Evolutionary conservation across 2,888 invertebrate species (phyloP).

Genomic region (Nipponacmea schrenckii): DNA sequence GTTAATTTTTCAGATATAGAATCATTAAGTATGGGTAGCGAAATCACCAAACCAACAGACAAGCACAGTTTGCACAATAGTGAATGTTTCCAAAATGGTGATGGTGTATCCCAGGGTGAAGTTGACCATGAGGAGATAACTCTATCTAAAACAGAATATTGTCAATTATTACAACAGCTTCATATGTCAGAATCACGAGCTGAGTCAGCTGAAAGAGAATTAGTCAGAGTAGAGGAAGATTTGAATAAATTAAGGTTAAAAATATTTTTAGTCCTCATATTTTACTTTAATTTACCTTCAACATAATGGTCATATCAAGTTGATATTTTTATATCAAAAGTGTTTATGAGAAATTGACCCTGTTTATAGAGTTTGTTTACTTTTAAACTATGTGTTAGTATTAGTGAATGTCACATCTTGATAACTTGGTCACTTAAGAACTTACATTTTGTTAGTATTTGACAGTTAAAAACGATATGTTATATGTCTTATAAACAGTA

Average conservation of each 20-base stretch:
- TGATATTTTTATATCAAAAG: neutral
- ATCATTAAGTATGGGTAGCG: neutral
- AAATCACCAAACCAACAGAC: neutral
- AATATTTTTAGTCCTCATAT: neutral
- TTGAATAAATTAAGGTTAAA: conserved; percentile 47
- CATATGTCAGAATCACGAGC: conserved; percentile 40
- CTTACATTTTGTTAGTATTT: too few species aligned
- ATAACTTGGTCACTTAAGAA: too few species aligned
- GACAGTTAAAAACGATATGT: too few species aligned
- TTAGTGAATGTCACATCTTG: too few species aligned
- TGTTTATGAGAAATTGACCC: too few species aligned
- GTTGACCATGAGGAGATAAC: neutral
- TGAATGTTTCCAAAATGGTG: neutral
- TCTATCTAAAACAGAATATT: conserved; percentile 31
- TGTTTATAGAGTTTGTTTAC: too few species aligned
- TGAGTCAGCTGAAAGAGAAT: conserved; percentile 35
- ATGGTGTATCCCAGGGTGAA: neutral
- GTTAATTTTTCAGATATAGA: conserved; percentile 16
- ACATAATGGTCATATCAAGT: neutral
- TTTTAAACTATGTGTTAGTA: too few species aligned
- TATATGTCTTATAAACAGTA: too few species aligned
- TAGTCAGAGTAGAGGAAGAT: conserved; percentile 43
- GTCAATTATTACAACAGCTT: conserved; percentile 72
- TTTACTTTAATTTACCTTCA: too few species aligned
- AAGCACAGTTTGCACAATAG: too few species aligned